Evolutionary conservation across 2,888 invertebrate species (phyloP).

Genomic region (Caenorhabditis uteleia): DNA sequence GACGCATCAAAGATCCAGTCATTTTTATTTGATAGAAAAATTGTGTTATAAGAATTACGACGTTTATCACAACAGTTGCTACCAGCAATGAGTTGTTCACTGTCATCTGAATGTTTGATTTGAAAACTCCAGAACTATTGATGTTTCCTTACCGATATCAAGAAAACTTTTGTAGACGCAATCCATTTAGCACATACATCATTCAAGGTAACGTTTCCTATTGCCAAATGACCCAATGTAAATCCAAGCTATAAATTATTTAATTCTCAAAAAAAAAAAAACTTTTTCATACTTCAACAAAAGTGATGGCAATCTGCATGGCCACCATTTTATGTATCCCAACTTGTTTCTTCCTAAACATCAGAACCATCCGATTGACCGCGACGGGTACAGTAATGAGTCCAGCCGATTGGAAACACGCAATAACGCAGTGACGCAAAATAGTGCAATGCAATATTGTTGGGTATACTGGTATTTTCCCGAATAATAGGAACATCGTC

Average conservation of each 20-base stretch:
- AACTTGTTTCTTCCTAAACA: conserved; percentile 9
- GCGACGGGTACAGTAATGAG: too few relatives aligned
- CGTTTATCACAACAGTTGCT: conserved; percentile 14
- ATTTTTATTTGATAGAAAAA: too few relatives aligned
- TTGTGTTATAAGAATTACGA: conserved; percentile 7
- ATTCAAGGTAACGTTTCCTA: conserved; percentile 18
- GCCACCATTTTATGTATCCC: conserved; percentile 6
- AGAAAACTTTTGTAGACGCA: conserved; percentile 19
- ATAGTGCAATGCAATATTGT: conserved; percentile 20
- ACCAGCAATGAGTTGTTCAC: conserved; percentile 17
- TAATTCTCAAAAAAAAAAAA: neutral
- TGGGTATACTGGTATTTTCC: conserved; percentile 10
- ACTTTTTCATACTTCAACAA: too few relatives aligned
- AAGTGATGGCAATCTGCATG: conserved; percentile 14
- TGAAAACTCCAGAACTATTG: neutral
- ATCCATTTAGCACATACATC: conserved; percentile 24
- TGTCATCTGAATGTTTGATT: conserved; percentile 15
- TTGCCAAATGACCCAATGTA: conserved; percentile 20
- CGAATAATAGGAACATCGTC: conserved; percentile 18
- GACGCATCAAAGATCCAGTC: too few relatives aligned
- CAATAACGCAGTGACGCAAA: conserved; percentile 7
- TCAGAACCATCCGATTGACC: conserved; percentile 7
- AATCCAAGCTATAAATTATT: conserved; percentile 12
- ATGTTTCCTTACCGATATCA: conserved; percentile 8
- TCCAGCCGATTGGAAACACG: conserved; percentile 19